Conservation (phyloP, 2,113 vertebrate genomes). For the Oreotragus oreotragus region DNA sequence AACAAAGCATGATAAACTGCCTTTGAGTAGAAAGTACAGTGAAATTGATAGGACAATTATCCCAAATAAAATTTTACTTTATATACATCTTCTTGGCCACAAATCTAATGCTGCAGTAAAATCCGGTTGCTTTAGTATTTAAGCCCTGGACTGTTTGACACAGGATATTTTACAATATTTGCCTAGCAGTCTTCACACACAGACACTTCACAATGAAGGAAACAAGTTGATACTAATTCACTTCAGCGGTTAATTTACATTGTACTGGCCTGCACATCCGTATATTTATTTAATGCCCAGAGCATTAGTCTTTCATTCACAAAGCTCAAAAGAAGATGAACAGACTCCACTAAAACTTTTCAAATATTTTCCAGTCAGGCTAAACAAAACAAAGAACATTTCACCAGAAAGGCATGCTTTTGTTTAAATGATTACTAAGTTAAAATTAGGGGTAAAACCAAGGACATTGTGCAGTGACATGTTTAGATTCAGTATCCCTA, state of each 20-base stretch:
- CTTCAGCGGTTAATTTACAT: slow-evolving; percentile 24
- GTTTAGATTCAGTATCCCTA: slow-evolving; percentile 46
- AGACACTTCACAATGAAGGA: slow-evolving; percentile 16
- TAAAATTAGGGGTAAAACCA: slow-evolving; percentile 37
- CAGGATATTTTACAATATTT: background rate
- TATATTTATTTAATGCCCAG: slow-evolving; percentile 20
- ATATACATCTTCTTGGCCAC: background rate
- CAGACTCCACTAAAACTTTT: slow-evolving; percentile 32
- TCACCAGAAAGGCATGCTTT: slow-evolving; percentile 39
- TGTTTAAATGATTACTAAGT: slow-evolving; percentile 48
- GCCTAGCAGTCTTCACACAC: background rate
- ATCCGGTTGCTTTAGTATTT: background rate
- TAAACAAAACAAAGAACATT: slow-evolving; percentile 60
- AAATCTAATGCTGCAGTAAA: background rate
- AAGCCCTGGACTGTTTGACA: background rate
- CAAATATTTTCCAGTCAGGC: slow-evolving; percentile 43
- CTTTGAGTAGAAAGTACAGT: slow-evolving; percentile 11
- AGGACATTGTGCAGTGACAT: slow-evolving; percentile 37
- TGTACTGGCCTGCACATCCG: slow-evolving; percentile 11
- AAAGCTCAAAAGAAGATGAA: slow-evolving; percentile 51
- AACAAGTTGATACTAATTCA: slow-evolving; percentile 26
- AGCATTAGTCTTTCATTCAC: slow-evolving; percentile 49
- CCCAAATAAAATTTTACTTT: slow-evolving; percentile 19
- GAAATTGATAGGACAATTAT: background rate
- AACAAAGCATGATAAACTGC: background rate